Conservation (phyloP, 2,797 vertebrate genomes). For the Aeoliscus strigatus region DNA sequence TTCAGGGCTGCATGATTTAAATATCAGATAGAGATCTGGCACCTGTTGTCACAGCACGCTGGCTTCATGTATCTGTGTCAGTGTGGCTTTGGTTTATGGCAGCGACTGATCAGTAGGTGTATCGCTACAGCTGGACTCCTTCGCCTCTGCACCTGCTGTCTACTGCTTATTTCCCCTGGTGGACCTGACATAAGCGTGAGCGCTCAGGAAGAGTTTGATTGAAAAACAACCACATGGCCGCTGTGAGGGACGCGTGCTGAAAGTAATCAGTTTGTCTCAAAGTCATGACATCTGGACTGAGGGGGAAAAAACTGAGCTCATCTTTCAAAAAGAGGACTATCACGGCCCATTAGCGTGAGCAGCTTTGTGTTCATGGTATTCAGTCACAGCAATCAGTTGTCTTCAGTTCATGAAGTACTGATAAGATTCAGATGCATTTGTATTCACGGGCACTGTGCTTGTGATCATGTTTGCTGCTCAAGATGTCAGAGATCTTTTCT, state of each 20-base stretch:
- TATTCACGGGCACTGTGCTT: too few relatives aligned
- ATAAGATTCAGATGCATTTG: too few relatives aligned
- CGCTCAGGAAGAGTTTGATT: constrained; percentile 30
- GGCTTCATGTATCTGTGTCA: constrained; percentile 6
- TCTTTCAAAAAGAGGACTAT: constrained; percentile 32
- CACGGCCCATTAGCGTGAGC: too few relatives aligned
- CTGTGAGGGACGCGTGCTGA: constrained; percentile 20
- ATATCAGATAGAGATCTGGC: constrained; percentile 39
- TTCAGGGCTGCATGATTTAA: constrained; percentile 26
- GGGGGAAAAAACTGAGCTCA: constrained; percentile 31
- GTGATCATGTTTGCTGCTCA: too few relatives aligned
- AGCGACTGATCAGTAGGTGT: constrained; percentile 24
- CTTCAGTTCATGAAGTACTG: too few relatives aligned
- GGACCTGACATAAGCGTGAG: constrained; percentile 43
- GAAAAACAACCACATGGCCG: constrained; percentile 23
- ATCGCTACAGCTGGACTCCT: constrained; percentile 34
- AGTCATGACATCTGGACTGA: constrained; percentile 51
- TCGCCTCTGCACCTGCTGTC: constrained; percentile 63
- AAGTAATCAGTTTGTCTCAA: constrained; percentile 31
- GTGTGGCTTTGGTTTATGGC: constrained; percentile 28
- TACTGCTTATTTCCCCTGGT: constrained; percentile 30
- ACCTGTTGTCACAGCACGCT: constrained; percentile 24
- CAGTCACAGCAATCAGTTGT: too few relatives aligned
- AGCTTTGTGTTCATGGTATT: too few relatives aligned
- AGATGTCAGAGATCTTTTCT: too few relatives aligned